Evolutionary conservation across 2,113 vertebrate genomes (phyloP), one percentile per base, ranked within the genome.

Genomic region (Myrmophylax atrothorax): DNA sequence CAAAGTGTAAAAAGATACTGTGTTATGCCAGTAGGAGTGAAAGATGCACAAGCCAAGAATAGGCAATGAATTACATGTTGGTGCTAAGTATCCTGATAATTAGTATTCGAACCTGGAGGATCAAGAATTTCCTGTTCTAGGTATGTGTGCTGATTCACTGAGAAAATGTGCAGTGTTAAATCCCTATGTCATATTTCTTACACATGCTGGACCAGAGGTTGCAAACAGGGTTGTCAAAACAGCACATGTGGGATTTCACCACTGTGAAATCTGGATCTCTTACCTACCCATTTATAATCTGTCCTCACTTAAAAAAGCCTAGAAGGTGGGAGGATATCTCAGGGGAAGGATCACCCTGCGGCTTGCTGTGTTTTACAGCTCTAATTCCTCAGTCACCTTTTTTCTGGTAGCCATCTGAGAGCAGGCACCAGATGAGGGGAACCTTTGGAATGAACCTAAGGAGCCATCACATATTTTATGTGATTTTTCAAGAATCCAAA

Each of bases 271-370:
- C 25, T 79, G 69, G 4, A 35, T 93, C 33, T 25, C 91, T 85
- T 49, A 84, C 94, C 85, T 64, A 95, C 37, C 33, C 60, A 28
- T 93, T 87, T 42, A 87, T 66, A 94, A 78, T 78, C 49, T 62
- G 13, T 47, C 92, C 83, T 86, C 31, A 24, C 42, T 87, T 79
- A 22, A 62, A 44, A 63, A 89, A 74, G 4, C 13, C 28, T 33
- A 28, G 40, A 46, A 82, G 16, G 59, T 88, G 53, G 67, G 58
- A 93, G 31, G 49, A 56, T 82, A 19, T 37, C 28, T 38, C 42
- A 55, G 29, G 18, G 31, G 40, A 92, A 77, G 67, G 59, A 80
- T 74, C 62, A 67, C 16, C 35, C 42, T 80, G 28, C 35, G 88
- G 18, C 12, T 15, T 44, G 3, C 35, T 82, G 40, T 70, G 14